phyloP scores from a whole-genome alignment of 2,888 invertebrate species.

The Steinernema hermaphroditum region DNA sequence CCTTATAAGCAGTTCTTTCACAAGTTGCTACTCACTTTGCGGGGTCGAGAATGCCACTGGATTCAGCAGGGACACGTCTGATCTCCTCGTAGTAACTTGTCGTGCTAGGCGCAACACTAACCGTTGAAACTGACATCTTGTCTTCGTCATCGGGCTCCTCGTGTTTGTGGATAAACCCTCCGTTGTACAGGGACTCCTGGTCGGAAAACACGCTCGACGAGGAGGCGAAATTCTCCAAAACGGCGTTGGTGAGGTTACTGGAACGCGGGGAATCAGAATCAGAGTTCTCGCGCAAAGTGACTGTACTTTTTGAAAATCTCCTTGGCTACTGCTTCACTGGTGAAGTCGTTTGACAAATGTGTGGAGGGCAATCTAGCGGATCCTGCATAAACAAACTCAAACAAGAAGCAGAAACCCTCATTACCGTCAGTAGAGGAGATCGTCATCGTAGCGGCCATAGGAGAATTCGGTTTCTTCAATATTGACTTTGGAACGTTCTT shows the following conservation, averaged over 20 bases:
- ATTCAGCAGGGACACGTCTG: neutral
- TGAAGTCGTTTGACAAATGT: neutral
- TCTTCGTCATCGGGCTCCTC: neutral
- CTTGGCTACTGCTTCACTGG: neutral
- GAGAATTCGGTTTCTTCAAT: neutral
- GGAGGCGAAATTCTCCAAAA: slow-evolving; percentile 2
- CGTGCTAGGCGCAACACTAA: slow-evolving; percentile 3
- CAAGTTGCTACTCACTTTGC: neutral
- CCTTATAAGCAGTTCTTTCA: no score
- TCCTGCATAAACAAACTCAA: neutral
- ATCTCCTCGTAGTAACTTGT: slow-evolving; percentile 17
- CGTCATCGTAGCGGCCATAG: slow-evolving; percentile 3
- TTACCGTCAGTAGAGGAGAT: neutral
- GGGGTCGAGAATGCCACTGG: neutral
- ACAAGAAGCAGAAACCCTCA: no score
- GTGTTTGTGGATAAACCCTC: slow-evolving; percentile 6
- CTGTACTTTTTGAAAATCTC: neutral
- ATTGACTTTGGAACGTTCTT: neutral
- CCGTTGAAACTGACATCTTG: neutral
- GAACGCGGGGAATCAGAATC: neutral
- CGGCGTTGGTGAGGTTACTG: neutral
- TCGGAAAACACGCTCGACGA: neutral
- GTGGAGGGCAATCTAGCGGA: neutral
- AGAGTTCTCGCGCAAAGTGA: neutral
- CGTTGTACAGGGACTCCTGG: slow-evolving; percentile 1